Evolutionary conservation across 2,888 invertebrate genomes (phyloP).

Genomic region (Idaea aversata): DNA sequence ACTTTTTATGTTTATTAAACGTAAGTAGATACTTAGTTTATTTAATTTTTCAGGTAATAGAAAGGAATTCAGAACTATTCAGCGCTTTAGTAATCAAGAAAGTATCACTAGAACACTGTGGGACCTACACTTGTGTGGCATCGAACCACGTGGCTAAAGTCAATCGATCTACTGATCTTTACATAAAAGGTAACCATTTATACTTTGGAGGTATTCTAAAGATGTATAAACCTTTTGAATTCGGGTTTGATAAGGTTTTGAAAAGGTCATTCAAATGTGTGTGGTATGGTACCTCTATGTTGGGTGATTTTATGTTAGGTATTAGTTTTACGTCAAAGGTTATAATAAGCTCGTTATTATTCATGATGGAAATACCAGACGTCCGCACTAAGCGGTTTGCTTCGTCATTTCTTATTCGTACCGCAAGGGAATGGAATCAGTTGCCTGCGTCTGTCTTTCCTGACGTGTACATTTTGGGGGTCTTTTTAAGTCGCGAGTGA

Average conservation of each 20-base stretch:
- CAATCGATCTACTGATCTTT: conserved; percentile 84
- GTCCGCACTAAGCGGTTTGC: too few relatives aligned
- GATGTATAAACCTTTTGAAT: not conserved
- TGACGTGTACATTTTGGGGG: too few relatives aligned
- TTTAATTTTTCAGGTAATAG: conserved; percentile 80
- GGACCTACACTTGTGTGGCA: conserved; percentile 86
- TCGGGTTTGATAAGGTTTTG: not conserved
- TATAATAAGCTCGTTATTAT: too few relatives aligned
- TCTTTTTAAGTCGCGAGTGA: too few relatives aligned
- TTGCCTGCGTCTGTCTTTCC: too few relatives aligned
- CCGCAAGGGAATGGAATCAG: too few relatives aligned
- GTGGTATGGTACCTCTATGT: too few relatives aligned
- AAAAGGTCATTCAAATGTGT: not conserved
- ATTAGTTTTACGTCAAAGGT: not conserved
- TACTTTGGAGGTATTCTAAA: not conserved
- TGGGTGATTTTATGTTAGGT: not conserved
- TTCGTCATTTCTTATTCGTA: too few relatives aligned
- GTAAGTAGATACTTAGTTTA: too few relatives aligned
- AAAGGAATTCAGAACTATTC: conserved; percentile 84
- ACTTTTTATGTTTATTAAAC: too few relatives aligned
- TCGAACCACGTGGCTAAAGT: conserved; percentile 86
- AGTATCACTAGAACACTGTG: conserved; percentile 84
- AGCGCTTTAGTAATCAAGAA: conserved; percentile 86
- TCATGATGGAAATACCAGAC: too few relatives aligned
- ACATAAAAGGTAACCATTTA: conserved; percentile 80